phyloP scores from a whole-genome alignment of 2,888 invertebrate species.

The Polydrusus tereticollis region DNA sequence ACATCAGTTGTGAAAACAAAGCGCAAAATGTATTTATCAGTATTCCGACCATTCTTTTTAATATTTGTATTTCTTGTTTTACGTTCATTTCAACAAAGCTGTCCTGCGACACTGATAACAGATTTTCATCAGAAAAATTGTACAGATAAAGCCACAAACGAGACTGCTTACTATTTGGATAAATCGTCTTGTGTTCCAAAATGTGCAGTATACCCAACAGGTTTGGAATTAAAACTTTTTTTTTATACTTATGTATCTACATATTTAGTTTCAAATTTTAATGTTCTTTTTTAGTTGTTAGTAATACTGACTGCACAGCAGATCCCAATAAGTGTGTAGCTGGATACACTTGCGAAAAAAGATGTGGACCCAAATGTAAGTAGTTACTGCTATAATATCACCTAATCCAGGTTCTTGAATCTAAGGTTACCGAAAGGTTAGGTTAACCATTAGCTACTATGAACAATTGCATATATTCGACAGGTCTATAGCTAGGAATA shows the following conservation, averaged over 20 bases:
- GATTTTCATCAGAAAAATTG: conserved; percentile 44
- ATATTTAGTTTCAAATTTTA: background rate
- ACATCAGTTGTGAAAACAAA: background rate
- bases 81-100: background rate
- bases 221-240: no score
- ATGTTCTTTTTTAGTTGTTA: conserved; percentile 14
- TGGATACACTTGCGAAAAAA: conserved; percentile 58
- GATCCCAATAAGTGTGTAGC: conserved; percentile 58
- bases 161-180: conserved; percentile 39
- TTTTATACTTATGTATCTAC: no score
- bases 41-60: background rate
- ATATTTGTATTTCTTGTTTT: conserved; percentile 1
- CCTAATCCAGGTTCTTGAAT: no score
- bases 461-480: no score
- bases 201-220: conserved; percentile 35
- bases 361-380: conserved; percentile 55
- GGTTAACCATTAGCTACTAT: no score
- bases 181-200: conserved; percentile 40
- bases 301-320: conserved; percentile 7
- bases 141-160: conserved; percentile 31
- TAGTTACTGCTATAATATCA: background rate
- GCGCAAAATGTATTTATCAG: background rate
- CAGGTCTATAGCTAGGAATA: no score
- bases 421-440: no score
- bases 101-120: conserved; percentile 38